Percentiles rank a stretch among this genome's conserved stretches.
phyloP scores from a whole-genome alignment of 2,888 invertebrate species.

The Octodonta nipae region DNA sequence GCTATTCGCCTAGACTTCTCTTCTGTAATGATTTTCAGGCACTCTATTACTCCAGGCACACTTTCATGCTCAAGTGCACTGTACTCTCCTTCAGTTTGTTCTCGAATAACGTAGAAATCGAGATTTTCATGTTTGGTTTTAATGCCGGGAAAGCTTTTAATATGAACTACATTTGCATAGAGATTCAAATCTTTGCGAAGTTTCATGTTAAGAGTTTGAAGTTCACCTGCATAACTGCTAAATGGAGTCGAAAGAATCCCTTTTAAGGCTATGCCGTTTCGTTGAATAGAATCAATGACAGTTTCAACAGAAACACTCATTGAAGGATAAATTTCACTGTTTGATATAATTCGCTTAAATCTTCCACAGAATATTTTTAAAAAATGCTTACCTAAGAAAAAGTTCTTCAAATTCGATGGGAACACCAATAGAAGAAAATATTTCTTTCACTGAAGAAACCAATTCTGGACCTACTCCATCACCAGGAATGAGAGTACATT shows the following conservation, averaged over 20 bases:
- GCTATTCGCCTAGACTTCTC: conserved; percentile 88
- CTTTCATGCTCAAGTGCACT: conserved; percentile 91
- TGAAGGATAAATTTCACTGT: too few relatives aligned
- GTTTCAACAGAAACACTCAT: too few relatives aligned
- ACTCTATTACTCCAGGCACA: conserved; percentile 83
- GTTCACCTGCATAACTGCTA: conserved; percentile 72
- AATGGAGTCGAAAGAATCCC: conserved; percentile 70
- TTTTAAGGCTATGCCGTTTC: too few relatives aligned
- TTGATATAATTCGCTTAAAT: too few relatives aligned
- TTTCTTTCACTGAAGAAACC: too few relatives aligned
- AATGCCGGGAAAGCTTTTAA: conserved; percentile 81
- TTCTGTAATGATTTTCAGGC: conserved; percentile 88
- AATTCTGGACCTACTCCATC: too few relatives aligned
- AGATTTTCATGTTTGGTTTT: conserved; percentile 70
- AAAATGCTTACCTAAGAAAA: too few relatives aligned
- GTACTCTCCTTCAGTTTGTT: conserved; percentile 98
- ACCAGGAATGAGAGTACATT: too few relatives aligned
- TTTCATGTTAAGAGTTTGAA: conserved; percentile 87
- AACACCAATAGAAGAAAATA: too few relatives aligned
- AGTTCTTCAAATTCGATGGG: too few relatives aligned
- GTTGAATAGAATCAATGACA: too few relatives aligned
- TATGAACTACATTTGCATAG: conserved; percentile 90
- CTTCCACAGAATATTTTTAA: too few relatives aligned
- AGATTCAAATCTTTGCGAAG: conserved; percentile 67
- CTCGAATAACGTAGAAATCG: conserved; percentile 94